phyloP scores from a whole-genome alignment of 2,113 vertebrate species.

The Malurus alboscapulatus region DNA sequence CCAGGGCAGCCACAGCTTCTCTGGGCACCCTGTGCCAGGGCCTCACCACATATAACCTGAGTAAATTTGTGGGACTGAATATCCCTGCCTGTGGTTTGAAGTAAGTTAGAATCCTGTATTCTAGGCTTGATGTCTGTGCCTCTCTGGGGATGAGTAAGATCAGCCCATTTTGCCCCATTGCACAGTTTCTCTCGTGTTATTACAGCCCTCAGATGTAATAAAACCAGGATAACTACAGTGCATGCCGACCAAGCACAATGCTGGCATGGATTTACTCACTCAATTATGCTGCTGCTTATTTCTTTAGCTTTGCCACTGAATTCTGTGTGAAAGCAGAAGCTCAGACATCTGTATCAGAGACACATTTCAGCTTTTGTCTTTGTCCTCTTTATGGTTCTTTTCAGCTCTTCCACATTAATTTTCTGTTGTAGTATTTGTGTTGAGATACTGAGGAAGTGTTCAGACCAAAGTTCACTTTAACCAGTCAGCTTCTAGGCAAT shows the following conservation, averaged over 20 bases:
- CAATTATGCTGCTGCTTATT: neutral
- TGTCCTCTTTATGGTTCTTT: neutral
- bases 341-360: neutral
- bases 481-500: neutral
- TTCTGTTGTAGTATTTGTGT: neutral
- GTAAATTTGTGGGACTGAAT: neutral
- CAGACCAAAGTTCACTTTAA: slow-evolving; percentile 1
- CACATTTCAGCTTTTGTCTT: neutral
- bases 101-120: neutral
- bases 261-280: neutral
- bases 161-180: neutral
- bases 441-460: neutral
- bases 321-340: neutral
- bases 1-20: neutral
- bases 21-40: neutral
- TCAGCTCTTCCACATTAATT: neutral
- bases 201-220: neutral
- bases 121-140: neutral
- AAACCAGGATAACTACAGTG: neutral
- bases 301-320: neutral
- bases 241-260: neutral
- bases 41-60: neutral
- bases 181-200: neutral
- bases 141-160: neutral
- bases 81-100: neutral